Percentiles rank a stretch among this genome's conserved stretches.
phyloP scores from a whole-genome alignment of 1,140 invertebrate genomes.

The Sesamia nonagrioides region DNA sequence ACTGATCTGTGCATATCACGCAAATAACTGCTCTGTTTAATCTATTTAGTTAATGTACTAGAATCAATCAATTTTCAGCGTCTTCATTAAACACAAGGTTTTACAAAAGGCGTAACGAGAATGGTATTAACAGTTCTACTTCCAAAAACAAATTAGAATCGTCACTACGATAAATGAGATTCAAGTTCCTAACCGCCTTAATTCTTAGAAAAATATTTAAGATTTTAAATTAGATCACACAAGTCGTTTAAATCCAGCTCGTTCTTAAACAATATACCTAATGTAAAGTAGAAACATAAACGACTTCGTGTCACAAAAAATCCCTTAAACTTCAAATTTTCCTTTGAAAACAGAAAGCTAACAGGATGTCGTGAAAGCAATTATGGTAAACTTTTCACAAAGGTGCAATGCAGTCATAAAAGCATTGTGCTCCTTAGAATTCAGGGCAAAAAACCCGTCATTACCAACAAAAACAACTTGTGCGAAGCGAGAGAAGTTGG shows the following conservation, averaged over 20 bases:
- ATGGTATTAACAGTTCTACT: not conserved
- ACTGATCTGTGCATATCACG: too few species aligned
- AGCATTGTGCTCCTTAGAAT: conserved; percentile 51
- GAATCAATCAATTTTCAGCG: not conserved
- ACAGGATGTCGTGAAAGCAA: conserved; percentile 50
- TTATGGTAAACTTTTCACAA: conserved; percentile 52
- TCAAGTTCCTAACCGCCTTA: not conserved
- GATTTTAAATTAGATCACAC: not conserved
- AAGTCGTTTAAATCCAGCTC: not conserved
- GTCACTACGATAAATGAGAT: not conserved
- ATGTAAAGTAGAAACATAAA: conserved; percentile 30
- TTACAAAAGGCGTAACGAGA: not conserved
- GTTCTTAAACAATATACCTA: conserved; percentile 27
- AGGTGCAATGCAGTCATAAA: conserved; percentile 56
- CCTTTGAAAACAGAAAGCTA: conserved; percentile 36
- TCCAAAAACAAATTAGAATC: not conserved
- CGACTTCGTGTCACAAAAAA: conserved; percentile 21
- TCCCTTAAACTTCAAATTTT: conserved; percentile 38
- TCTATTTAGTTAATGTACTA: not conserved
- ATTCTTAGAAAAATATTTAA: not conserved
- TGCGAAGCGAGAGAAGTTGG: conserved; percentile 44
- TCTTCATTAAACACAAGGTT: not conserved
- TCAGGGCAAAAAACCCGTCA: conserved; percentile 49
- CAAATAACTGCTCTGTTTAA: too few species aligned
- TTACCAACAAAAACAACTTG: conserved; percentile 53